Base-by-base conservation (phyloP, 2,797 vertebrate genomes). In the Discoglossus pictus region DNA sequence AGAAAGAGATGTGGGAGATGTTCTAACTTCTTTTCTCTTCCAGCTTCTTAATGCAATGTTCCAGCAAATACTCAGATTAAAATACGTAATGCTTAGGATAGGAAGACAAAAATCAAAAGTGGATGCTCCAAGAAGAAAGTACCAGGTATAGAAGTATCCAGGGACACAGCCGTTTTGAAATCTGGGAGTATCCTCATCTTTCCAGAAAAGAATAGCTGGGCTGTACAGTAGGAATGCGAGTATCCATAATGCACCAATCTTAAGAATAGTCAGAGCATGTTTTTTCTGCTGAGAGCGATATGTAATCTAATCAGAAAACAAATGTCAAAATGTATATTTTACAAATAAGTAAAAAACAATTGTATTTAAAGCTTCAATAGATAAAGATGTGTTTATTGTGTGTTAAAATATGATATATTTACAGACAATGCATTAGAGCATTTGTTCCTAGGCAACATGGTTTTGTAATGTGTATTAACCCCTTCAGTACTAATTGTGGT, bases 81-180 rank as follows among this genome's bases (percentile, higher is more conserved):
- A 93, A 87, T 90, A 90, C 78, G 90, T 81, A 85, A 90, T 82
- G 1, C 89, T 92, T 83, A 92, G 83, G 79, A 90, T 84, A 77
- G 86, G 87, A 56, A 82, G 85, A 83, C 91, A 93, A 73, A 90
- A 89, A 82, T 91, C 86, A 69, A 89, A 80, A 77, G 83, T 86
- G 6, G 84, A 89, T 61, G 90, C 86, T 65, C 90, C 85, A 73
- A 92, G 74, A 31, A 89, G 82, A 78, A 87, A 68, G 21, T 82
- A 88, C 88, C 85, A 90, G 52, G 83, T 84, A 84, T 74, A 44
- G 74, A 89, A 90, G 80, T 86, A 87, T 83, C 90, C 91, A 2
- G 81, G 82, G 27, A 81, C 86, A 79, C 31, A 75, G 79, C 85
- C 83, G 64, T 87, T 65, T 1, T 78, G 76, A 4, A 84, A 80